Evolutionary conservation across 2,797 vertebrate species (phyloP).

Genomic region (Florisuga fusca): DNA sequence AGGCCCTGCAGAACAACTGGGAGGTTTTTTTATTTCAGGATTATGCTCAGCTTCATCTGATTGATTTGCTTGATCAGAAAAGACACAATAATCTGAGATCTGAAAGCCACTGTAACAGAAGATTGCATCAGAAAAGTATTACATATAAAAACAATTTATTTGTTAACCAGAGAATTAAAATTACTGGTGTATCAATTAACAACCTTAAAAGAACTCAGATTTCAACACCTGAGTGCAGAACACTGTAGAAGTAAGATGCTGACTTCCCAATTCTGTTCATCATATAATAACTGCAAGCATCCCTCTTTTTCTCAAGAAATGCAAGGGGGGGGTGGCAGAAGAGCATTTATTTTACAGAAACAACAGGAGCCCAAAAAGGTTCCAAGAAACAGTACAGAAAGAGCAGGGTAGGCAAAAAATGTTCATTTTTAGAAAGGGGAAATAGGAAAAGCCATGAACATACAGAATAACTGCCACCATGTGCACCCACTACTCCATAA

Average conservation of each 20-base stretch:
- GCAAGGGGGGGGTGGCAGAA: neutral
- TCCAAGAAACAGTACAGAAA: neutral
- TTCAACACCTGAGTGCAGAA: neutral
- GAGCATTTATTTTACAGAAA: neutral
- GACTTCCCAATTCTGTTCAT: neutral
- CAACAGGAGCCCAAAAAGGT: neutral
- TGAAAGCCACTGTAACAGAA: neutral
- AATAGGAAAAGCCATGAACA: neutral
- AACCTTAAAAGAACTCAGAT: neutral
- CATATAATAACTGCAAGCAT: neutral
- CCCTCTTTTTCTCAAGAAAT: neutral
- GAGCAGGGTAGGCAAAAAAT: neutral
- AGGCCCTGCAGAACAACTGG: neutral
- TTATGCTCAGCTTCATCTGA: neutral
- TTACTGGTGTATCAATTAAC: neutral
- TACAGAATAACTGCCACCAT: accelerated
- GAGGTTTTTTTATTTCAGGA: neutral
- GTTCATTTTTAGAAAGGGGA: neutral
- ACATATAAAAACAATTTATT: neutral
- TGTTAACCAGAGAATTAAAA: neutral
- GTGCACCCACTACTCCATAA: neutral
- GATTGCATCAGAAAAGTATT: neutral
- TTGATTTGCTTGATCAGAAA: neutral
- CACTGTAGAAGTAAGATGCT: neutral
- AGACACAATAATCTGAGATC: neutral